A percentile compares a stretch with the other conserved stretches of the same genome.
These are phyloP conservation scores for Oreohelix idahoensis DNA, from an alignment of 1,140 invertebrate species.

Conservation along the genomic window DNA sequence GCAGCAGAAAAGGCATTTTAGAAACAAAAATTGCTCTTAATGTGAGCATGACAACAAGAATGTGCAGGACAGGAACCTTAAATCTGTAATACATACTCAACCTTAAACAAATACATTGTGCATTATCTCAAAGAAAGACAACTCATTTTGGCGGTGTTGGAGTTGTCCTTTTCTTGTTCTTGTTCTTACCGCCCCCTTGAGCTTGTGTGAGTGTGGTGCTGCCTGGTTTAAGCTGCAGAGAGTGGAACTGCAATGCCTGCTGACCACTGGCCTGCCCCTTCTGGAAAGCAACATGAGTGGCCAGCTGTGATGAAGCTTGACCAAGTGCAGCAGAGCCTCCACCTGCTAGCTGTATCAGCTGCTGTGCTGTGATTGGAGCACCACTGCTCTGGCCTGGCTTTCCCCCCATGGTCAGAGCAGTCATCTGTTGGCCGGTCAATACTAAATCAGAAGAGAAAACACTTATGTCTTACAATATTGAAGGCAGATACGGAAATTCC, in stretches of 20 bases:
- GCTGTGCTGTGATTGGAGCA: slow-evolving; percentile 52
- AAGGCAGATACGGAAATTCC: too few relatives aligned
- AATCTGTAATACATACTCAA: too few relatives aligned
- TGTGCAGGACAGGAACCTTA: too few relatives aligned
- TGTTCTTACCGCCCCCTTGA: slow-evolving; percentile 49
- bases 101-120: too few relatives aligned
- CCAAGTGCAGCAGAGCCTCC: slow-evolving; percentile 41
- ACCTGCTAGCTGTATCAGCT: slow-evolving; percentile 57
- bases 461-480: too few relatives aligned
- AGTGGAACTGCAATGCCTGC: slow-evolving; percentile 59
- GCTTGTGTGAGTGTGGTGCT: slow-evolving; percentile 72
- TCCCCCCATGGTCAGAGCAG: slow-evolving; percentile 52
- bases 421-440: slow-evolving; percentile 47
- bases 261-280: slow-evolving; percentile 52
- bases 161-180: slow-evolving; percentile 65
- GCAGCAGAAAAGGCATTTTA: too few relatives aligned
- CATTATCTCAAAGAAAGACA: neutral
- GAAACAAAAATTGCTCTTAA: too few relatives aligned
- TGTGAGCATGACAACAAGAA: too few relatives aligned
- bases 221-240: slow-evolving; percentile 75
- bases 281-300: slow-evolving; percentile 49
- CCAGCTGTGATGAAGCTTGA: slow-evolving; percentile 41
- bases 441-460: slow-evolving; percentile 3
- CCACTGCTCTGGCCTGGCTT: slow-evolving; percentile 42
- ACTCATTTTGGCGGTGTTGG: slow-evolving; percentile 62